These are phyloP conservation scores for Brachypodius melanocephalos DNA, from an alignment of 2,113 vertebrate species.

Conservation along the genomic window DNA sequence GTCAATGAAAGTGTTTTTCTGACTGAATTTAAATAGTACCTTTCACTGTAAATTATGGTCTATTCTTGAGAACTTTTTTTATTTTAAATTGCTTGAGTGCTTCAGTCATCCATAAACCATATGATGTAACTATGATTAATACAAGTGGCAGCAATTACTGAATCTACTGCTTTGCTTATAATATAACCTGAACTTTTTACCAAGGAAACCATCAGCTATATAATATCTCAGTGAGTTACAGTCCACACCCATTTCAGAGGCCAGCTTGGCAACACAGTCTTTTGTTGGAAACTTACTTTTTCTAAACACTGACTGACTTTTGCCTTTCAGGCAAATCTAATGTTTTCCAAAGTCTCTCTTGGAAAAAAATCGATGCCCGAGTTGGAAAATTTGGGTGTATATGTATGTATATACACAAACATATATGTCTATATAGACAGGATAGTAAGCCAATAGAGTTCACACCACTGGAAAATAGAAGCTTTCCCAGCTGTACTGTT, in stretches of 20 bases:
- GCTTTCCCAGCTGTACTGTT: background rate
- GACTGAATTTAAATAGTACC: background rate
- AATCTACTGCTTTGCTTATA: background rate
- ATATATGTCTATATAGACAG: background rate
- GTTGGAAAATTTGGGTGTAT: background rate
- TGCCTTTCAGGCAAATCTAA: background rate
- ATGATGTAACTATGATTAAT: background rate
- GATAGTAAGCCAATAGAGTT: background rate
- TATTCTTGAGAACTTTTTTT: background rate
- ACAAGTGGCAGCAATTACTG: background rate
- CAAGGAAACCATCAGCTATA: background rate
- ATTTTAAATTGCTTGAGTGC: background rate
- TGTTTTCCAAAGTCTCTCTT: background rate
- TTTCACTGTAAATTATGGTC: constrained; percentile 3
- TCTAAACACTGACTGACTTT: background rate
- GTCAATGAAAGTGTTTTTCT: background rate
- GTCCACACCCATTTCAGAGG: background rate
- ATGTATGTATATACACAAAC: background rate
- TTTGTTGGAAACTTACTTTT: background rate
- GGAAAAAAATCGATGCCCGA: background rate
- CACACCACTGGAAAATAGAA: background rate
- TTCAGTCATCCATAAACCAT: constrained; percentile 5
- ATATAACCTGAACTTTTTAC: background rate
- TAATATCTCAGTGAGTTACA: background rate
- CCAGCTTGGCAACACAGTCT: background rate